Evolutionary conservation across 1,140 invertebrate genomes (phyloP).

Genomic region (Popillia japonica): DNA sequence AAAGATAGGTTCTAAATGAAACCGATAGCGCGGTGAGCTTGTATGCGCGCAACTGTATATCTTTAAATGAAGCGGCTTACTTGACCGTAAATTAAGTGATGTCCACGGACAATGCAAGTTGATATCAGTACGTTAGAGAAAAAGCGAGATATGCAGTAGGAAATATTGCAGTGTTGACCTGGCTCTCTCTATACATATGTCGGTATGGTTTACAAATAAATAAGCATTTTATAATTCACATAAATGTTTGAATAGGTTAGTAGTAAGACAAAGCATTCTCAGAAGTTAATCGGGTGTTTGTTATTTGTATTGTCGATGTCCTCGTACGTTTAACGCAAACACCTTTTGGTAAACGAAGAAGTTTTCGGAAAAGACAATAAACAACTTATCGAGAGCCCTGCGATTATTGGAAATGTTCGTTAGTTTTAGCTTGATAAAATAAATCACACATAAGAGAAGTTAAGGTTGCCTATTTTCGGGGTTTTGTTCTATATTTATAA

Average conservation of each 20-base stretch:
- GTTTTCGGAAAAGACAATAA: slow-evolving; percentile 6
- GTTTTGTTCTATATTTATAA: too few species aligned
- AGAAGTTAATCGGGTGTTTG: not conserved
- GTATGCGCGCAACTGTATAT: not conserved
- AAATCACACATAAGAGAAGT: too few species aligned
- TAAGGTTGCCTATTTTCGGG: too few species aligned
- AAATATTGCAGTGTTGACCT: not conserved
- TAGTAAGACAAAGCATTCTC: not conserved
- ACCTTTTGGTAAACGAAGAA: not conserved
- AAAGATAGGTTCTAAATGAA: not conserved
- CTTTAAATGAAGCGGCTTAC: not conserved
- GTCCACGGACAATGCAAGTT: not conserved
- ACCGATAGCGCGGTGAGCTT: not conserved
- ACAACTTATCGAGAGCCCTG: not conserved
- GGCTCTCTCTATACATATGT: not conserved
- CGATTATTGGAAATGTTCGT: not conserved
- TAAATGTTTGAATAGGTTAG: slow-evolving; percentile 13
- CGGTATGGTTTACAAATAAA: not conserved
- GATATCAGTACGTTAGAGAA: not conserved
- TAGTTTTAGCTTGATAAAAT: not conserved
- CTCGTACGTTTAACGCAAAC: slow-evolving; percentile 7
- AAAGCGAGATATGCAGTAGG: not conserved
- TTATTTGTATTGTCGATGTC: slow-evolving; percentile 6
- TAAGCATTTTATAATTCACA: slow-evolving; percentile 2
- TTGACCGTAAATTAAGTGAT: not conserved